These are phyloP conservation scores for Nyctalus aviator DNA, from an alignment of 2,797 vertebrate species.

Conservation along the genomic window DNA sequence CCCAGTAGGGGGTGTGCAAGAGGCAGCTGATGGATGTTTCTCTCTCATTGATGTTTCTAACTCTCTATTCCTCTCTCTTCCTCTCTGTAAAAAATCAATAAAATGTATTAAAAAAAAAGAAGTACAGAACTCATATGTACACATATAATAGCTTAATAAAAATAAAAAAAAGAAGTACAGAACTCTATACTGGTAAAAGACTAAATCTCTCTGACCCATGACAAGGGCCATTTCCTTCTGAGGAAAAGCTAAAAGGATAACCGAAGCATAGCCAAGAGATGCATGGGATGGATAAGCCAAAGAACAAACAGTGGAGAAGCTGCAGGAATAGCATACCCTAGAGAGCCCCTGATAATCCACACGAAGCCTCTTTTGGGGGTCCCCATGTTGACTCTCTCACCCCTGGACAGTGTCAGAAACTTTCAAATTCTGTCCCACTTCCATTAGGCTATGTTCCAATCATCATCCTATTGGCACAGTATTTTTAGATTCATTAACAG, in stretches of 20 bases:
- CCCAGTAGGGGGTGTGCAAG: no score
- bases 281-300: neutral
- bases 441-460: neutral
- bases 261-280: neutral
- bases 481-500: neutral
- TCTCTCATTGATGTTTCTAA: no score
- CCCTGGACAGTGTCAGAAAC: neutral
- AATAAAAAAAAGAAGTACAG: neutral
- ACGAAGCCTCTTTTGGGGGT: neutral
- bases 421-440: neutral
- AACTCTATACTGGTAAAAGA: neutral
- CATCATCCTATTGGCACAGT: neutral
- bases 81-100: no score
- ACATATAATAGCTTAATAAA: no score
- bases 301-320: neutral
- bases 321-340: rapidly evolving
- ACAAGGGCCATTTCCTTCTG: neutral
- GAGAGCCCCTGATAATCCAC: neutral
- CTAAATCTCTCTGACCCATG: neutral
- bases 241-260: constrained; percentile 8
- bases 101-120: no score
- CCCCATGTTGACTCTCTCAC: neutral
- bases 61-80: no score
- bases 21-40: no score
- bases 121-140: neutral